Evolutionary conservation across 1,140 invertebrate genomes (phyloP).

Genomic region (Rhagoletis zephyria): DNA sequence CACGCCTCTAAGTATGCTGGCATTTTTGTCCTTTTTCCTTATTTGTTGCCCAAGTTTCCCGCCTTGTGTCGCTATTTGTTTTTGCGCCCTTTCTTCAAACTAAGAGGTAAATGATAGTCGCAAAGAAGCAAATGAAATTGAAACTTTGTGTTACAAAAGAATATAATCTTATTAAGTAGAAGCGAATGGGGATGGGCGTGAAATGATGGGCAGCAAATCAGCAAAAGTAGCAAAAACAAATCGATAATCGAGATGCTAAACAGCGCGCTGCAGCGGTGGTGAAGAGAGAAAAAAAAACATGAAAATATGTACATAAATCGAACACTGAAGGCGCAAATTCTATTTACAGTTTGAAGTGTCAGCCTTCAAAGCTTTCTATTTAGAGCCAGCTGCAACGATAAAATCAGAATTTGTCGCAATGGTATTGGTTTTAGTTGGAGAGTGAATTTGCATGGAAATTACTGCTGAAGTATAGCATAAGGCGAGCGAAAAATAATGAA

Average conservation of each 20-base stretch:
- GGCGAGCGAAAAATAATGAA: background rate
- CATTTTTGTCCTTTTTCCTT: background rate
- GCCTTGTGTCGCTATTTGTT: background rate
- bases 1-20: background rate
- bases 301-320: background rate
- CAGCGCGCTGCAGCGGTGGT: no score
- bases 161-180: slow-evolving; percentile 15
- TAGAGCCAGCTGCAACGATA: background rate
- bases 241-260: slow-evolving; percentile 17
- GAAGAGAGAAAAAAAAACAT: background rate
- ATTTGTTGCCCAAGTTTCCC: background rate
- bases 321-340: background rate
- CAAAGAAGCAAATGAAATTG: slow-evolving; percentile 32
- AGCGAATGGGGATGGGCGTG: background rate
- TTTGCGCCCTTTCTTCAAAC: background rate
- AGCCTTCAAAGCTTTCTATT: background rate
- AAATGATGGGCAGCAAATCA: background rate
- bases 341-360: background rate
- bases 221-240: background rate
- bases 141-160: slow-evolving; percentile 21
- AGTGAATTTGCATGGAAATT: slow-evolving; percentile 22
- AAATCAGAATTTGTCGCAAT: background rate
- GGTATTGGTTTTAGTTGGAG: background rate
- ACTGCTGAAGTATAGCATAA: background rate
- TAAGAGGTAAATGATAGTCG: slow-evolving; percentile 43